Evolutionary conservation across 2,888 invertebrate genomes (phyloP).

Genomic region (Diadegma fenestrale): DNA sequence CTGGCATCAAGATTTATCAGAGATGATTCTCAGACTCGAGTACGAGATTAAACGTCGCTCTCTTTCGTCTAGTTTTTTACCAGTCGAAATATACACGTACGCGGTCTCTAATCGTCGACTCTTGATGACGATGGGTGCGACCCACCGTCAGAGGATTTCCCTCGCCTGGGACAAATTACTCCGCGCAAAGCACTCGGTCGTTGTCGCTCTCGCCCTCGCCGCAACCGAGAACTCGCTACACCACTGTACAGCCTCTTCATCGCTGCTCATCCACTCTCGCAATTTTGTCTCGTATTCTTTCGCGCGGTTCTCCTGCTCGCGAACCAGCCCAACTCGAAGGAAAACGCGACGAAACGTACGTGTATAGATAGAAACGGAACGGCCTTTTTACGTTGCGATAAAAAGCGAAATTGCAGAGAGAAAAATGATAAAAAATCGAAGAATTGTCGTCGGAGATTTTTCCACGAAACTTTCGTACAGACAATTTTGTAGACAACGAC

Average conservation of each 20-base stretch:
- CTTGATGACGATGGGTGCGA: conserved; percentile 62
- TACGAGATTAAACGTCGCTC: conserved; percentile 50
- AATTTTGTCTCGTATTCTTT: conserved; percentile 57
- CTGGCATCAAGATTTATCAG: conserved; percentile 39
- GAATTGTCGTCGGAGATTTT: conserved; percentile 24
- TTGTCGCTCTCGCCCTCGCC: not conserved
- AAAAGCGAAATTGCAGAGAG: conserved; percentile 1
- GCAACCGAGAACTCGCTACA: not conserved
- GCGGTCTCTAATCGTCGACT: conserved; percentile 49
- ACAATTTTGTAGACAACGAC: not conserved
- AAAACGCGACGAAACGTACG: not conserved
- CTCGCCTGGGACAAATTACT: conserved; percentile 51
- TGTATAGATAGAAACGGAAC: conserved; percentile 11
- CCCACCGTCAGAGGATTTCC: conserved; percentile 52
- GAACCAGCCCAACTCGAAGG: not conserved
- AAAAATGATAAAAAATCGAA: conserved; percentile 9
- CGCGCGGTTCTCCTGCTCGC: conserved; percentile 29
- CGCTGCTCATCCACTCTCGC: conserved; percentile 45
- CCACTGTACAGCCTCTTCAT: not conserved
- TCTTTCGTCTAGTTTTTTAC: conserved; percentile 29
- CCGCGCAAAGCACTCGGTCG: conserved; percentile 16
- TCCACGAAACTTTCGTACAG: conserved; percentile 15
- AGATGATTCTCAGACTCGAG: conserved; percentile 50
- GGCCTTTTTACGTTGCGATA: conserved; percentile 7
- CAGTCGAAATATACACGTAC: conserved; percentile 2